Base-by-base conservation (phyloP, 2,113 vertebrate species). In the Diphyllodes magnificus region DNA sequence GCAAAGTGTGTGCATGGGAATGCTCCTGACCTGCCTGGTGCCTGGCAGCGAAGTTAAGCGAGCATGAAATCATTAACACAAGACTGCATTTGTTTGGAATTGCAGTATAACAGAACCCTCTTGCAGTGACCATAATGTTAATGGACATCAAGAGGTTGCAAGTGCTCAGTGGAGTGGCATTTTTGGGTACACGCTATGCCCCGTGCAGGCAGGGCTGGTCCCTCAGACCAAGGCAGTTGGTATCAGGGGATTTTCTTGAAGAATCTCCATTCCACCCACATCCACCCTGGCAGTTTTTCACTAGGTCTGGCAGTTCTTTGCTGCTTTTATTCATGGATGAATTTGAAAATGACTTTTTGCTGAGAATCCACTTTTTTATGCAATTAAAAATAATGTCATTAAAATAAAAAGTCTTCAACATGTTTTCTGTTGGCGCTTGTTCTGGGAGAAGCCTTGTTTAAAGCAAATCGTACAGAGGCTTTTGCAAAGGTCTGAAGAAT, bases 141-240 rank as follows among this genome's bases (percentile, higher is more conserved):
- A 64, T 19, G 33, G 60, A 53, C 33, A 17, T 82, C 50, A 71
- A 85, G 78, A 82, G 23, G 20, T 60, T 72, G 50, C 45, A 70
- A 59, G 47, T 25, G 21, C 50, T 66, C 4, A 2, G 27, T 35
- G 44, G 57, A 5, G 1, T 30, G 45, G 16, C 21, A 15, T 85
- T 92, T 95, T 80, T 9, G 19, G 87, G 73, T 65, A 45, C 1
- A 6, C 28, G 19, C 18, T 30, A 18, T 51, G 65, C 65, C 39
- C 11, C 0, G 0, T 63, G 33, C 64, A 47, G 24, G 33, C 1
- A 0, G 5, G 27, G 23, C 21, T 5, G 0, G 23, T 49, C 25
- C 19, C 8, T 71, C 40, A 33, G 56, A 18, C 5, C 1, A 1
- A 10, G 56, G 31, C 0, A 1, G 8, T 25, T 65, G 10, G 4